Percentiles rank a stretch among this genome's conserved stretches.
Evolutionary conservation across 35 echinoderm and acorn worm species (phyloP).

Genomic region (Diadema setosum): DNA sequence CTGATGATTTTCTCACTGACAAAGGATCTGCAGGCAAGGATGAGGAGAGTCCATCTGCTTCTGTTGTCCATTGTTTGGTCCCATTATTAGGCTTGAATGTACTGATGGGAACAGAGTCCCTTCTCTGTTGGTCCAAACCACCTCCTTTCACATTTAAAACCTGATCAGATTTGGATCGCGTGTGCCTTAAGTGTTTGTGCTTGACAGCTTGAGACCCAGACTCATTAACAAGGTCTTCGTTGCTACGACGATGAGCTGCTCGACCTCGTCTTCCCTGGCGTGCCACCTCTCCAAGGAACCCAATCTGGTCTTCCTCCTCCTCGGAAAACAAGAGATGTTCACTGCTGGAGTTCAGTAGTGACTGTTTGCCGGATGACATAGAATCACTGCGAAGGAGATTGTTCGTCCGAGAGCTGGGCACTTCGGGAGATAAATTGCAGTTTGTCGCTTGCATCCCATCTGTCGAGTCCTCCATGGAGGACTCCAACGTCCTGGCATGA

Average conservation of each 20-base stretch:
- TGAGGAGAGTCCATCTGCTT: neutral
- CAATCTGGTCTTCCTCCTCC: neutral
- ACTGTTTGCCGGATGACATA: neutral
- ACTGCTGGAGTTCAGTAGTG: neutral
- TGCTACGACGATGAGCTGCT: neutral
- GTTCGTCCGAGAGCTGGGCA: neutral
- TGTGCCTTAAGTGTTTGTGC: neutral
- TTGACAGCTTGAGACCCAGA: neutral
- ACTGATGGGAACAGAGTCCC: neutral
- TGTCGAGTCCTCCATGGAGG: neutral
- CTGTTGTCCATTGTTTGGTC: neutral
- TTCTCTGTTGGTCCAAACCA: neutral
- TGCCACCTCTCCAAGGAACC: neutral
- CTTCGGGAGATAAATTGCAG: neutral
- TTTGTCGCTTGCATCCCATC: neutral
- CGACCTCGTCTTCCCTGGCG: neutral
- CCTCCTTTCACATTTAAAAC: neutral
- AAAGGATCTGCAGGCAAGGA: neutral
- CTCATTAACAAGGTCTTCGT: neutral
- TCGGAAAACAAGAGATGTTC: neutral
- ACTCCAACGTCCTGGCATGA: neutral
- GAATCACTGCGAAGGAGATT: neutral
- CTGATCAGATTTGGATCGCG: conserved; percentile 24
- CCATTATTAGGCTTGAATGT: neutral
- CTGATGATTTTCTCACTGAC: neutral